phyloP scores from a whole-genome alignment of 2,113 vertebrate genomes.

The Oxygymnocypris stewartii region DNA sequence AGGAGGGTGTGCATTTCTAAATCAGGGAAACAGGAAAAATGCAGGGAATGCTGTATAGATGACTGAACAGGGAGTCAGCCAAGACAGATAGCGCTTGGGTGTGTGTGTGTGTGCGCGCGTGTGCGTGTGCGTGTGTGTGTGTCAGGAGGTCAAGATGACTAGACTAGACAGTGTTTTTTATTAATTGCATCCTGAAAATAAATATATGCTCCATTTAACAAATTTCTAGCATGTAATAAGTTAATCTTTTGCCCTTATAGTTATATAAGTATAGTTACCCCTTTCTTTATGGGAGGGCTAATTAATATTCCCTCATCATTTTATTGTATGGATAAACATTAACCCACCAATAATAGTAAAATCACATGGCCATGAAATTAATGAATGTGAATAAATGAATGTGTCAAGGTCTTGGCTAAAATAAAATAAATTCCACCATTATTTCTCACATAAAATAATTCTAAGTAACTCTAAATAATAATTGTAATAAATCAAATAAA shows the following conservation, averaged over 20 bases:
- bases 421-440: neutral
- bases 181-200: neutral
- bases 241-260: neutral
- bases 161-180: neutral
- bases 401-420: too few species aligned
- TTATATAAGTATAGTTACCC: neutral
- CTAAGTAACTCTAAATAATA: too few species aligned
- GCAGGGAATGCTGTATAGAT: constrained; percentile 31
- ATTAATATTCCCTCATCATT: neutral
- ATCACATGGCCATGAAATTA: neutral
- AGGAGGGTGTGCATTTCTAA: constrained; percentile 12
- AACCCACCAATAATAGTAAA: neutral
- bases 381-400: too few species aligned
- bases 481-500: too few species aligned
- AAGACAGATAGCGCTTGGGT: neutral
- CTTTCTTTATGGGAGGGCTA: neutral
- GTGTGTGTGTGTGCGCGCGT: neutral
- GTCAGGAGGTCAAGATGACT: neutral
- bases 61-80: neutral
- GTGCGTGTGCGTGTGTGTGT: neutral
- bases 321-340: neutral
- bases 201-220: neutral
- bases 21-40: constrained; percentile 12
- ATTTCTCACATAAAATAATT: neutral
- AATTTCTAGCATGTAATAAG: neutral